A percentile compares a stretch with the other conserved stretches of the same genome.
Conservation (phyloP, 2,797 vertebrate genomes). For the Rhinatrema bivittatum region DNA sequence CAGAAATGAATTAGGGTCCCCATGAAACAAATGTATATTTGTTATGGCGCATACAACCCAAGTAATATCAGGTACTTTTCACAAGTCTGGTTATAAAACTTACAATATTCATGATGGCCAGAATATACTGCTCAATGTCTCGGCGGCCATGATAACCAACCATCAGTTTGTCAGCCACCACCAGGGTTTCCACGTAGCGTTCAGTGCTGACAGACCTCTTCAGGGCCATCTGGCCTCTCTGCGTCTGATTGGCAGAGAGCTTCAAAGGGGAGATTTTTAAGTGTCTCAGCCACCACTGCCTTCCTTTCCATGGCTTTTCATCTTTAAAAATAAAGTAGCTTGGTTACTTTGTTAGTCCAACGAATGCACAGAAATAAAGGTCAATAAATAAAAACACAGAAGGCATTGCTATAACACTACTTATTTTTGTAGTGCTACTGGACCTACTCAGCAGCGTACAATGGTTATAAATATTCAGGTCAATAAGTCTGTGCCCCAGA, state of each 20-base stretch:
- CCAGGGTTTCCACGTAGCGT: constrained; percentile 93
- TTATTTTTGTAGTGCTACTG: no score
- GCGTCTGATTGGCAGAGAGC: constrained; percentile 70
- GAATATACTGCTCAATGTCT: constrained; percentile 96
- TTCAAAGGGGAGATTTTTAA: constrained; percentile 68
- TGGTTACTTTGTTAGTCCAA: no score
- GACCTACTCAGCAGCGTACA: no score
- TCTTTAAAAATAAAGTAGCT: constrained; percentile 47
- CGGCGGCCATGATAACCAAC: constrained; percentile 93
- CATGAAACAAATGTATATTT: no score
- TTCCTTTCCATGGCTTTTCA: constrained; percentile 85
- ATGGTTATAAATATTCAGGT: no score
- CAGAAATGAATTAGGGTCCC: no score
- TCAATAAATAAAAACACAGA: no score
- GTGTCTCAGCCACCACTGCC: constrained; percentile 83
- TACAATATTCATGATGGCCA: constrained; percentile 99
- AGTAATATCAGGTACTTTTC: no score
- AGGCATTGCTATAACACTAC: no score
- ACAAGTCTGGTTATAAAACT: constrained; percentile 74
- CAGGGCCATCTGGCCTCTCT: constrained; percentile 82
- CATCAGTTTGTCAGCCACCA: constrained; percentile 98
- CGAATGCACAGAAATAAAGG: no score
- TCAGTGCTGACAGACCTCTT: constrained; percentile 92
- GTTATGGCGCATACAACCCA: no score
- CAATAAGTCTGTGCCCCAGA: no score